A percentile compares a stretch with the other conserved stretches of the same genome.
Evolutionary conservation across 2,888 invertebrate species (phyloP).

Genomic region (Drosophila mulleri): DNA sequence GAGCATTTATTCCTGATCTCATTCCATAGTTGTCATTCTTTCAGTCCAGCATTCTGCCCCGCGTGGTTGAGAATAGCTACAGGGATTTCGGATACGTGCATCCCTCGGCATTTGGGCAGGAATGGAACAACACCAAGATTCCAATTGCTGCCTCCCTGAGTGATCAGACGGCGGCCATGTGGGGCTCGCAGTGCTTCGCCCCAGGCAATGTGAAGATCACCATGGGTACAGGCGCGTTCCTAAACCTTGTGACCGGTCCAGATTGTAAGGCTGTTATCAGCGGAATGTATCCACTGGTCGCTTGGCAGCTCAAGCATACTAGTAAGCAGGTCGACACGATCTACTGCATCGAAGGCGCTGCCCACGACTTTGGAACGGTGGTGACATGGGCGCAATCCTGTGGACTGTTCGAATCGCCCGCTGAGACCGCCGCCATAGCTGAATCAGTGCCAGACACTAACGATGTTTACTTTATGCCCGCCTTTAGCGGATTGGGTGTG

Average conservation of each 20-base stretch:
- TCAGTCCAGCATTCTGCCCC: conserved; percentile 91
- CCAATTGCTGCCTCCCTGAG: conserved; percentile 87
- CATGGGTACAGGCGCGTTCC: conserved; percentile 96
- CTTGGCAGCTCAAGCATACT: conserved; percentile 87
- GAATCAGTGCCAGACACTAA: conserved; percentile 89
- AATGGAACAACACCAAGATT: conserved; percentile 86
- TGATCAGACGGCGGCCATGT: conserved; percentile 94
- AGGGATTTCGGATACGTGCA: conserved; percentile 89
- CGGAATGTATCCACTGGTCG: conserved; percentile 96
- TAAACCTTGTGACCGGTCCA: conserved; percentile 92
- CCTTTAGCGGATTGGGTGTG: conserved; percentile 95
- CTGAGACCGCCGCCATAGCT: conserved; percentile 89
- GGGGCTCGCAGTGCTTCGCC: conserved; percentile 93
- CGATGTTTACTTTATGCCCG: conserved; percentile 94
- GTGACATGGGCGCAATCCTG: conserved; percentile 93
- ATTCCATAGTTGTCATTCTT: not conserved
- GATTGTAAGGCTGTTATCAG: conserved; percentile 92
- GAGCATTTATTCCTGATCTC: too few species aligned
- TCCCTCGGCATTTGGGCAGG: conserved; percentile 89
- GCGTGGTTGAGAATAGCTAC: conserved; percentile 91
- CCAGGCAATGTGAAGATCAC: conserved; percentile 94
- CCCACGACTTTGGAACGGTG: conserved; percentile 94
- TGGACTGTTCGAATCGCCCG: conserved; percentile 88
- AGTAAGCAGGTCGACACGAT: conserved; percentile 85
- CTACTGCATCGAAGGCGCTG: conserved; percentile 93